Evolutionary conservation across 30 jellyfish, hydroid and myxozoan genomes (phyloP).

Genomic region (Cassiopea andromeda): DNA sequence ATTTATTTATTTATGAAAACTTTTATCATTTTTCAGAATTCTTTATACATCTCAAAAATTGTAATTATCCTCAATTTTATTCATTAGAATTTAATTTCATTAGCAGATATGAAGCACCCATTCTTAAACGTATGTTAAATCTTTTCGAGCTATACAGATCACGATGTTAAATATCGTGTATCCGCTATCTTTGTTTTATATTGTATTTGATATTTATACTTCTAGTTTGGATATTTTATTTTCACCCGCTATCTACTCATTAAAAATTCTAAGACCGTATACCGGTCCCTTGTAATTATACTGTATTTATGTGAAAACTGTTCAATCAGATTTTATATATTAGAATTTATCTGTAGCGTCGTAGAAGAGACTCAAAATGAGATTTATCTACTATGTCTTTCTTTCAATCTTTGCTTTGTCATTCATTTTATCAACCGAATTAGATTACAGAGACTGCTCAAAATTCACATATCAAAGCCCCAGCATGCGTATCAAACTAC

Average conservation of each 20-base stretch:
- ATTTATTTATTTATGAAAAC: too few species aligned
- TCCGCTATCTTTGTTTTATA: background rate
- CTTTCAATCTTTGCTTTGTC: background rate
- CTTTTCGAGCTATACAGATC: too few species aligned
- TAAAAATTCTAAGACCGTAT: background rate
- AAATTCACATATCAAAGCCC: too few species aligned
- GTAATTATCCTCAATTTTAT: too few species aligned
- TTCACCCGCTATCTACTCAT: background rate
- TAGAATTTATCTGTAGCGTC: background rate
- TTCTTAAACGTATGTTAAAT: too few species aligned
- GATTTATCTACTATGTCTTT: background rate
- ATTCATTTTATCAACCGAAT: background rate
- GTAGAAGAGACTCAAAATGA: background rate
- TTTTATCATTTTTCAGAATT: too few species aligned
- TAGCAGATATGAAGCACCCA: too few species aligned
- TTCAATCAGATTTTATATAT: slow-evolving; percentile 14
- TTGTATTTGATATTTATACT: slow-evolving; percentile 11
- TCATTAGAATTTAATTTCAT: too few species aligned
- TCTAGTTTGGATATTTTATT: slow-evolving; percentile 17
- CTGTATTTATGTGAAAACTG: background rate
- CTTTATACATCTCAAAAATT: too few species aligned
- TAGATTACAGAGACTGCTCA: background rate
- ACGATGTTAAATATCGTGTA: background rate
- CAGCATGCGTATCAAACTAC: too few species aligned
- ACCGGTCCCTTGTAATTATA: slow-evolving; percentile 2